Evolutionary conservation across 2,797 vertebrate genomes (phyloP).

Genomic region (Denticeps clupeoides): DNA sequence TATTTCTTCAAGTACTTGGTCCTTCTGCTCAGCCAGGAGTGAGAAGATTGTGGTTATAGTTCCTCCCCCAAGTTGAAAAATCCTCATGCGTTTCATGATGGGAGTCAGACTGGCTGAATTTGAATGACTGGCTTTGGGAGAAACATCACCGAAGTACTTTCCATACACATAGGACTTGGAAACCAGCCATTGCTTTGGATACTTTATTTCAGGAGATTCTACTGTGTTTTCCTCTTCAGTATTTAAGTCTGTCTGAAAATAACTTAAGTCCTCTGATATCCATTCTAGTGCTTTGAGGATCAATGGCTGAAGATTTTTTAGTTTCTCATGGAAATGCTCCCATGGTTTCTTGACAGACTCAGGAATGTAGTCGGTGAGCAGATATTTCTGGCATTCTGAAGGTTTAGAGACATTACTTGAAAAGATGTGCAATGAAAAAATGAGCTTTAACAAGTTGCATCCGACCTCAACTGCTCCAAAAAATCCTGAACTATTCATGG

Average conservation of each 20-base stretch:
- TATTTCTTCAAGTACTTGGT: conserved; percentile 45
- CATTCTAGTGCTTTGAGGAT: conserved; percentile 62
- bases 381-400: conserved; percentile 54
- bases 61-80: conserved; percentile 59
- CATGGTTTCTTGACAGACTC: conserved; percentile 48
- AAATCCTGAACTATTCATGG: conserved; percentile 53
- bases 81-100: conserved; percentile 54
- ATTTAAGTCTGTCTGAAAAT: conserved; percentile 68
- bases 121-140: background rate
- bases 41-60: conserved; percentile 62
- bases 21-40: conserved; percentile 51
- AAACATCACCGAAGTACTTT: conserved; percentile 50
- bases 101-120: conserved; percentile 32
- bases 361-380: conserved; percentile 62
- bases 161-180: conserved; percentile 53
- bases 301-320: conserved; percentile 57
- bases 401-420: conserved; percentile 25
- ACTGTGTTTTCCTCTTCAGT: conserved; percentile 36
- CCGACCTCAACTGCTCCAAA: conserved; percentile 64
- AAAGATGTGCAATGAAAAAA: conserved; percentile 54
- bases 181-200: conserved; percentile 59
- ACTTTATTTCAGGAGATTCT: conserved; percentile 36
- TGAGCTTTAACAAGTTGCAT: conserved; percentile 54
- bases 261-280: conserved; percentile 72
- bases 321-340: conserved; percentile 50